Conservation (phyloP, 2,797 vertebrate genomes). For the Silurus lanzhouensis region DNA sequence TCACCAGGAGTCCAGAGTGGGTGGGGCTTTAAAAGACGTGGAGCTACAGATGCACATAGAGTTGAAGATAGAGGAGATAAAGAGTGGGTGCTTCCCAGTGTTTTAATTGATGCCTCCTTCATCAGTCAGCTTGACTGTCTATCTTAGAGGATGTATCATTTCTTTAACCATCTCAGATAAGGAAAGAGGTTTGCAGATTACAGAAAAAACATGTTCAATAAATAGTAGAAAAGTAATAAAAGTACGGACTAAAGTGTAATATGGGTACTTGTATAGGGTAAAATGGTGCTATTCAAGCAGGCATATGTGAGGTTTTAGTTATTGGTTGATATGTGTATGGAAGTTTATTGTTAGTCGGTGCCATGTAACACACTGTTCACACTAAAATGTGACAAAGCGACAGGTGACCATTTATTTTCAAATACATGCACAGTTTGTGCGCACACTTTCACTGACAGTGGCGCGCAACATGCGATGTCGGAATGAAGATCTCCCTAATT, state of each 20-base stretch:
- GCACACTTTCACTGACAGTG: background rate
- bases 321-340: background rate
- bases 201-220: background rate
- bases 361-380: background rate
- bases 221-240: background rate
- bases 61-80: slow-evolving; percentile 13
- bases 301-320: background rate
- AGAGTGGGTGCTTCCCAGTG: slow-evolving; percentile 19
- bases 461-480: background rate
- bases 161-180: background rate
- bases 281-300: background rate
- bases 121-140: background rate
- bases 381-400: background rate
- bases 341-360: background rate
- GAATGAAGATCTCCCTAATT: background rate
- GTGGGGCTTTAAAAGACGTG: background rate
- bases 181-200: background rate
- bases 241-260: background rate
- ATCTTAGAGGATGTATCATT: background rate
- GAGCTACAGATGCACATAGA: slow-evolving; percentile 38
- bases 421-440: background rate
- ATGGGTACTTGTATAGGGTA: background rate
- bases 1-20: slow-evolving; percentile 28
- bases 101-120: slow-evolving; percentile 2
- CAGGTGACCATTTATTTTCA: background rate